Evolutionary conservation across 2,113 vertebrate species (phyloP).

Genomic region (Ranitomeya variabilis): DNA sequence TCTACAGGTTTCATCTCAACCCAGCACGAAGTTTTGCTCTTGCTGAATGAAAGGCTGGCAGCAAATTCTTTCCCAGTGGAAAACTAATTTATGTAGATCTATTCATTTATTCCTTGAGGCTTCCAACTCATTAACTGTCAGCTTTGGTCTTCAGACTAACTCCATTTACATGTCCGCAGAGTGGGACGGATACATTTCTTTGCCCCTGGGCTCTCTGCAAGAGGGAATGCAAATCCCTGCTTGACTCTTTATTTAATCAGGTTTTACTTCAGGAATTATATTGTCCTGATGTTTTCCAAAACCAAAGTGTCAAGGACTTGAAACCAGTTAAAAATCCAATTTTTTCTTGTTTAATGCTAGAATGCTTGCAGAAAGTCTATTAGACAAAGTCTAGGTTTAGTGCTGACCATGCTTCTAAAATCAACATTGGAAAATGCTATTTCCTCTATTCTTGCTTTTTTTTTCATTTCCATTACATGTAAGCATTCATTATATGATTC

Average conservation of each 20-base stretch:
- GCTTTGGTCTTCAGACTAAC: constrained; percentile 36
- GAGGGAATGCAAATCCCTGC: background rate
- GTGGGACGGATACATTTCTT: background rate
- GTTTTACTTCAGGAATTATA: constrained; percentile 41
- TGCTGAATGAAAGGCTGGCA: constrained; percentile 31
- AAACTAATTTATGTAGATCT: constrained; percentile 54
- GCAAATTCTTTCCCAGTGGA: constrained; percentile 39
- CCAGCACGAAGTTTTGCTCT: constrained; percentile 45
- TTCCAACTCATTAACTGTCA: constrained; percentile 58
- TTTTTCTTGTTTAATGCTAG: constrained; percentile 3
- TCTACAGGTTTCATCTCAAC: constrained; percentile 35
- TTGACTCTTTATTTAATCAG: constrained; percentile 53
- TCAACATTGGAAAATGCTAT: background rate
- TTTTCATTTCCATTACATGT: too few species aligned
- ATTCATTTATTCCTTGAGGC: constrained; percentile 58
- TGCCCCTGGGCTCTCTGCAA: constrained; percentile 44
- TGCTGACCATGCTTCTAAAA: background rate
- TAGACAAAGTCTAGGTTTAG: background rate
- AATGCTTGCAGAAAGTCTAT: background rate
- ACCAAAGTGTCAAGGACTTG: background rate
- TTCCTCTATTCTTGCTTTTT: too few species aligned
- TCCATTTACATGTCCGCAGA: constrained; percentile 19
- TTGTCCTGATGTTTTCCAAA: constrained; percentile 29
- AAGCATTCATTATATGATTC: too few species aligned
- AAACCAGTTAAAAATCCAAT: constrained; percentile 10